Evolutionary conservation across 2,797 vertebrate genomes (phyloP).

Genomic region (Pangasius larnaudii): DNA sequence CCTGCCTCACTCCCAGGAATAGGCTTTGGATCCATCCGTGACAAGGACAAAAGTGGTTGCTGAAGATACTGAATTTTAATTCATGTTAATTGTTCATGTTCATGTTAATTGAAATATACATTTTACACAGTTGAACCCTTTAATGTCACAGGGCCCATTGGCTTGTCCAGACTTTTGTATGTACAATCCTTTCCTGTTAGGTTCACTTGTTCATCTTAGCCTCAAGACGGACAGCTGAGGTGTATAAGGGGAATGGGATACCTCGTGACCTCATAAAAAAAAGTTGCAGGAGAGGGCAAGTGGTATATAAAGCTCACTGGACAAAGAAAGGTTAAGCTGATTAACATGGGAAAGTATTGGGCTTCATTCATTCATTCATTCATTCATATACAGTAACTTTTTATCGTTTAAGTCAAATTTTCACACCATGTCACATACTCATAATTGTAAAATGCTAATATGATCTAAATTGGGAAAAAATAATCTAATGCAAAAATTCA

Average conservation of each 20-base stretch:
- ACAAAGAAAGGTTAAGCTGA: neutral
- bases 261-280: neutral
- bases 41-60: neutral
- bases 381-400: neutral
- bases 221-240: neutral
- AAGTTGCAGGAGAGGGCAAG: neutral
- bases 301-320: neutral
- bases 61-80: neutral
- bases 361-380: neutral
- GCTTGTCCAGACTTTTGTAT: neutral
- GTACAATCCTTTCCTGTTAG: neutral
- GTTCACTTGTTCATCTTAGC: neutral
- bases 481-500: neutral
- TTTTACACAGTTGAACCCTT: neutral
- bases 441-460: neutral
- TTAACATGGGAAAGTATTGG: neutral
- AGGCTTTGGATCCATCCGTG: neutral
- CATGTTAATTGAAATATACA: neutral
- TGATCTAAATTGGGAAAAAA: neutral
- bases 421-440: neutral
- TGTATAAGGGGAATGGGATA: neutral
- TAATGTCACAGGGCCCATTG: neutral
- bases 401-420: neutral
- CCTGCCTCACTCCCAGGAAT: neutral
- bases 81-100: no score